Base-by-base conservation (phyloP, 2,113 vertebrate genomes). In the Marmota flaviventris region DNA sequence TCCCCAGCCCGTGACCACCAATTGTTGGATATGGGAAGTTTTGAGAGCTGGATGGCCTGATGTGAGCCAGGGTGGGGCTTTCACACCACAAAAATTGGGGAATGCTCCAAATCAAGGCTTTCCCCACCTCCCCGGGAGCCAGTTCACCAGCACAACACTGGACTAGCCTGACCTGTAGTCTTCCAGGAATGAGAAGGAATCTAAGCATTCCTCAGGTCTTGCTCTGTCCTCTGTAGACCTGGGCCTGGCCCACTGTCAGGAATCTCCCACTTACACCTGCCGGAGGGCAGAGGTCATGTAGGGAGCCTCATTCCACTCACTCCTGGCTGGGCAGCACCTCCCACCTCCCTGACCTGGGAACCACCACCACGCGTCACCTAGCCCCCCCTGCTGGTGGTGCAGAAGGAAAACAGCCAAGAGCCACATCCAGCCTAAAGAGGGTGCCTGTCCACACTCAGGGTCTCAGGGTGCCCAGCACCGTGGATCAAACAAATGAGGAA, bases 381-480 rank as follows among this genome's bases (percentile, higher is more conserved):
- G 53, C 53, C 17, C 16, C 53, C 53, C 53, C 53, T 5, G 53
- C 53, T 58, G 56, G 56, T 58, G 56, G 14, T 7, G 56, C 56
- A 58, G 56, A 7, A 58, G 18, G 56, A 6, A 20, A 58, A 58
- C 56, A 58, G 34, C 25, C 42, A 8, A 34, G 58, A 91, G 34
- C 24, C 17, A 56, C 6, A 8, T 4, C 37, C 45, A 34, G 48
- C 34, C 32, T 70, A 11, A 42, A 56, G 48, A n/a, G 2, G 20
- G 56, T 12, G 16, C 70, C 48, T 10, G 4, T 17, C 24, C 8
- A 85, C 53, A 0, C 82, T 63, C 1, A 1, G 29, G 58, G 13
- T 29, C 73, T 29, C 1, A 6, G 3, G 3, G 8, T 9, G 3
- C 14, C 51, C 5, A 5, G 9, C 76, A 18, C 14, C 0, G 3